Conservation (phyloP, 2,888 invertebrate species). For the Nebria brevicollis region DNA sequence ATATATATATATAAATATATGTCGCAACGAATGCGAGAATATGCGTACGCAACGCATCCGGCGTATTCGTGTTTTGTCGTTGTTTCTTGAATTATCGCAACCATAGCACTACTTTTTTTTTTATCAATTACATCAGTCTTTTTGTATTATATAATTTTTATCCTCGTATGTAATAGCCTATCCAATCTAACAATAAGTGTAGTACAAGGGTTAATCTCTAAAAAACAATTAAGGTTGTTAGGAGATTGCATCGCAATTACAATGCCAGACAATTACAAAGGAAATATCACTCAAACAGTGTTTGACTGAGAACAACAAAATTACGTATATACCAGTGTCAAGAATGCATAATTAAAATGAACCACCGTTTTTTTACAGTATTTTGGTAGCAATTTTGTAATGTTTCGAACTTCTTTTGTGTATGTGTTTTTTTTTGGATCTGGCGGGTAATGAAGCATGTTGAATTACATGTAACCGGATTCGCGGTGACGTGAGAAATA, state of each 20-base stretch:
- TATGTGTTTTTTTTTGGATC: constrained; percentile 16
- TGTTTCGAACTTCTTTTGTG: constrained; percentile 33
- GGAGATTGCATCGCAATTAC: constrained; percentile 14
- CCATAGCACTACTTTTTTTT: too few relatives aligned
- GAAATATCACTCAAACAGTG: constrained; percentile 28
- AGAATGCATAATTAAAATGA: constrained; percentile 16
- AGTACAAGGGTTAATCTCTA: background rate
- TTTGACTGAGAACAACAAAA: constrained; percentile 10
- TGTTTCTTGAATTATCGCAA: too few relatives aligned
- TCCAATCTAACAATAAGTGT: background rate
- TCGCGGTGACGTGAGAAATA: constrained; percentile 43
- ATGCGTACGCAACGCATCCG: too few relatives aligned
- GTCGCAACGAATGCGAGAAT: too few relatives aligned
- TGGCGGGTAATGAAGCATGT: constrained; percentile 32
- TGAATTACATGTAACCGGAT: constrained; percentile 30
- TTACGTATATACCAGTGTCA: constrained; percentile 6
- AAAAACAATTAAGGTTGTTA: background rate
- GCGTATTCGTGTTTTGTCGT: too few relatives aligned
- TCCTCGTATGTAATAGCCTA: background rate
- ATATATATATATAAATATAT: too few relatives aligned
- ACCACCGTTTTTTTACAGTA: constrained; percentile 12
- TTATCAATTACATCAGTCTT: too few relatives aligned
- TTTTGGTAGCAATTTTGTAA: constrained; percentile 32
- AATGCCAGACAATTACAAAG: constrained; percentile 28
- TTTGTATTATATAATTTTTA: background rate